Percentiles rank a stretch among this genome's conserved stretches.
phyloP scores from a whole-genome alignment of 2,797 vertebrate species.

The Parotocinclus haroldoi region DNA sequence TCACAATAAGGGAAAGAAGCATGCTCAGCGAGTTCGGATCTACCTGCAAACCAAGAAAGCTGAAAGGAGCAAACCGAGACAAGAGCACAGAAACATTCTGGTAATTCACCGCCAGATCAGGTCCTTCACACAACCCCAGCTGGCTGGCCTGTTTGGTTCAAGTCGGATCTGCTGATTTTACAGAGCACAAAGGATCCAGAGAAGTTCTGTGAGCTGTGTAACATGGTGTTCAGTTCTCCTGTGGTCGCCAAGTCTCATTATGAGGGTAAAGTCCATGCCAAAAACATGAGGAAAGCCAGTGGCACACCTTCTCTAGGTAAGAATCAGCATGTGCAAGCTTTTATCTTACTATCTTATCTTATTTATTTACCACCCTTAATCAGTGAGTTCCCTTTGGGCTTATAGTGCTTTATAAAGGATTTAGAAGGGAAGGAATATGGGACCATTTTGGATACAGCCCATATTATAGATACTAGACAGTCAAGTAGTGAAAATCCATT shows the following conservation, averaged over 20 bases:
- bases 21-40: slow-evolving; percentile 75
- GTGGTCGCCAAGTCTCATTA: slow-evolving; percentile 77
- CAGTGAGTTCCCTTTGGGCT: too few relatives aligned
- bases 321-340: not conserved
- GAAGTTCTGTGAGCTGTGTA: slow-evolving; percentile 78
- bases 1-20: slow-evolving; percentile 82
- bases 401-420: too few relatives aligned
- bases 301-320: slow-evolving; percentile 9
- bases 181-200: slow-evolving; percentile 67
- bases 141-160: too few relatives aligned
- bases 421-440: too few relatives aligned
- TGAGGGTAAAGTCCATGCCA: slow-evolving; percentile 76
- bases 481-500: too few relatives aligned
- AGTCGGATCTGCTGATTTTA: not conserved
- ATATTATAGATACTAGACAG: too few relatives aligned
- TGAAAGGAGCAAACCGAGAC: slow-evolving; percentile 54
- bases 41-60: slow-evolving; percentile 68
- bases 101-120: slow-evolving; percentile 49
- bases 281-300: slow-evolving; percentile 64
- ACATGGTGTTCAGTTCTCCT: slow-evolving; percentile 76
- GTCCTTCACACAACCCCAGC: not conserved
- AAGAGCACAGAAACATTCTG: slow-evolving; percentile 52
- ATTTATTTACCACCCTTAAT: too few relatives aligned
- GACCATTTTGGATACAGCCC: too few relatives aligned
- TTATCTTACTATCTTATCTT: too few relatives aligned